Evolutionary conservation across 2,113 vertebrate genomes (phyloP).

Genomic region (Halcyon senegalensis): DNA sequence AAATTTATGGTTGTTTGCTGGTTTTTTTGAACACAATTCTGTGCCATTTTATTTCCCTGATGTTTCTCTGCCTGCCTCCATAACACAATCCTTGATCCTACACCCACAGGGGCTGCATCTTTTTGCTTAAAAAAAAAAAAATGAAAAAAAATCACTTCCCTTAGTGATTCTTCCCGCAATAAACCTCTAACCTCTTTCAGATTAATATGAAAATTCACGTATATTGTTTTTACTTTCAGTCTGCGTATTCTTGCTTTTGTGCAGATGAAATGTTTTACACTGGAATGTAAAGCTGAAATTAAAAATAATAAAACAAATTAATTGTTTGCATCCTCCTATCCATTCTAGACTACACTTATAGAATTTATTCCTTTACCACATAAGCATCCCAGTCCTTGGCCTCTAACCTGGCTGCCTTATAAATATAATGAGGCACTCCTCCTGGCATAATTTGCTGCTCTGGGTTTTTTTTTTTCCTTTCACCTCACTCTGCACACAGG

Average conservation of each 20-base stretch:
- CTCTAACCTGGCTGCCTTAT: background rate
- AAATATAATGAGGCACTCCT: background rate
- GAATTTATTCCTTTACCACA: background rate
- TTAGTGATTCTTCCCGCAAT: background rate
- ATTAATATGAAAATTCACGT: background rate
- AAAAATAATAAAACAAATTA: constrained; percentile 9
- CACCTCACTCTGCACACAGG: background rate
- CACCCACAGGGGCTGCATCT: background rate
- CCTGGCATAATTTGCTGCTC: background rate
- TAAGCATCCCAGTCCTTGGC: background rate
- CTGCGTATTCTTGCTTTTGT: background rate
- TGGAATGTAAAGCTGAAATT: background rate
- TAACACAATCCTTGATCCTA: background rate
- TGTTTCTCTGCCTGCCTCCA: background rate
- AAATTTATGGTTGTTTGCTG: constrained; percentile 9
- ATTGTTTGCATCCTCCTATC: background rate
- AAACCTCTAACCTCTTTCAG: background rate
- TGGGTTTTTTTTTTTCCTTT: background rate
- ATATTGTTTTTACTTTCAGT: background rate
- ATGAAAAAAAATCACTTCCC: background rate
- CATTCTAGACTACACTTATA: background rate
- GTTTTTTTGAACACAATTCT: background rate
- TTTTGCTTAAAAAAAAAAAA: background rate
- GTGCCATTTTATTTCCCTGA: background rate
- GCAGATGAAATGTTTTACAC: background rate